phyloP scores from a whole-genome alignment of 2,113 vertebrate species.

The Phrynocephalus versicolor region DNA sequence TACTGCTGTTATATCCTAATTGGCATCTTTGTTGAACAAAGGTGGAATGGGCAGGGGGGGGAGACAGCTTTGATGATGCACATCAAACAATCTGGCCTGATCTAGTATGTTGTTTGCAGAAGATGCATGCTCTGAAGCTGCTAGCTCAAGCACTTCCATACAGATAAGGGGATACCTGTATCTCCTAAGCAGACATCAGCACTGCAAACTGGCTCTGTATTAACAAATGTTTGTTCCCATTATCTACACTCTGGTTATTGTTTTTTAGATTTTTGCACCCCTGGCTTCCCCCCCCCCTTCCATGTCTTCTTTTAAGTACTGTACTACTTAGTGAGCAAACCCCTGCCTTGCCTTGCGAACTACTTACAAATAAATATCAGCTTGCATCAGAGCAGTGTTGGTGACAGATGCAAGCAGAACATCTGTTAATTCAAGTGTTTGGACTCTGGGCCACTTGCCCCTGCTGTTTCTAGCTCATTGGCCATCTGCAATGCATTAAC shows the following conservation, averaged over 20 bases:
- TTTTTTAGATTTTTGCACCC: not conserved
- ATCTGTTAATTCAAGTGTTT: not conserved
- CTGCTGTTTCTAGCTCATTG: not conserved
- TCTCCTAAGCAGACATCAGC: not conserved
- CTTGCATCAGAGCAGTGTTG: not conserved
- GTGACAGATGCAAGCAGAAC: not conserved
- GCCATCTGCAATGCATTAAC: not conserved
- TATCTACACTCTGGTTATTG: not conserved
- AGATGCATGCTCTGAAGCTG: not conserved
- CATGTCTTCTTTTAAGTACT: not conserved
- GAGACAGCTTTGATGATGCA: not conserved
- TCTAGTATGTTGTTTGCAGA: constrained; percentile 11
- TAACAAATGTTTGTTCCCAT: not conserved
- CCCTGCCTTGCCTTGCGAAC: not conserved
- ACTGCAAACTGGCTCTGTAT: not conserved
- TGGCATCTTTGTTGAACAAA: constrained; percentile 25
- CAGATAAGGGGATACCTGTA: not conserved
- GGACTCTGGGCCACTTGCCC: not conserved
- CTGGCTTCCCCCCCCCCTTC: not conserved
- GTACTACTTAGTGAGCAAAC: not conserved
- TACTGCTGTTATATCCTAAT: constrained; percentile 22
- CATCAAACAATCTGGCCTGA: constrained; percentile 20
- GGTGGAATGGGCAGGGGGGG: too few species aligned
- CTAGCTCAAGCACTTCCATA: not conserved
- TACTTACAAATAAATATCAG: not conserved